These are phyloP conservation scores for Incurvaria masculella DNA, from an alignment of 2,888 invertebrate genomes.

Conservation along the genomic window DNA sequence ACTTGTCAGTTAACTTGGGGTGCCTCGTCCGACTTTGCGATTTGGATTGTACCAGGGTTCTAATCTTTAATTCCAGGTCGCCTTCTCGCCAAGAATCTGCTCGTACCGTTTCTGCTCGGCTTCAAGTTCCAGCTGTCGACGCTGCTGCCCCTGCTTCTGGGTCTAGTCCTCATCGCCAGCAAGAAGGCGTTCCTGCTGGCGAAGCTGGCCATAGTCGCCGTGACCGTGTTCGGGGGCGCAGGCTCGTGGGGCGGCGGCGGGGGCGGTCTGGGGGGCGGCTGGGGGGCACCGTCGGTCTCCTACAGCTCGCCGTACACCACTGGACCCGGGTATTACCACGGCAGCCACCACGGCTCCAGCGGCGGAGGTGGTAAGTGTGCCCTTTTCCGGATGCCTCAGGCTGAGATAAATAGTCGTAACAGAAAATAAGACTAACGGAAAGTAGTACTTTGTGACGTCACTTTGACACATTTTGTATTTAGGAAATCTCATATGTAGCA, in stretches of 20 bases:
- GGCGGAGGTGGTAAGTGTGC: conserved; percentile 13
- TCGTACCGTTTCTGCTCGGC: conserved; percentile 76
- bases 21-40: too few relatives aligned
- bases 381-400: neutral
- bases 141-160: conserved; percentile 69
- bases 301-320: conserved; percentile 36
- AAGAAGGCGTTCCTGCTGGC: conserved; percentile 76
- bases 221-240: conserved; percentile 64
- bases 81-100: conserved; percentile 64
- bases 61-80: conserved; percentile 57
- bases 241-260: conserved; percentile 31
- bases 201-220: conserved; percentile 69
- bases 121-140: conserved; percentile 77
- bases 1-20: too few relatives aligned
- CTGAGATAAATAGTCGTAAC: too few relatives aligned
- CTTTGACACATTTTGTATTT: too few relatives aligned
- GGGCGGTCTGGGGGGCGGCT: conserved; percentile 25
- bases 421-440: too few relatives aligned
- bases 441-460: too few relatives aligned
- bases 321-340: conserved; percentile 21
- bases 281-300: conserved; percentile 27
- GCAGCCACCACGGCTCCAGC: conserved; percentile 29
- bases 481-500: too few relatives aligned
- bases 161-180: conserved; percentile 64
- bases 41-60: too few relatives aligned